Evolutionary conservation across 1,140 invertebrate genomes (phyloP).

Genomic region (Trichogramma pretiosum): DNA sequence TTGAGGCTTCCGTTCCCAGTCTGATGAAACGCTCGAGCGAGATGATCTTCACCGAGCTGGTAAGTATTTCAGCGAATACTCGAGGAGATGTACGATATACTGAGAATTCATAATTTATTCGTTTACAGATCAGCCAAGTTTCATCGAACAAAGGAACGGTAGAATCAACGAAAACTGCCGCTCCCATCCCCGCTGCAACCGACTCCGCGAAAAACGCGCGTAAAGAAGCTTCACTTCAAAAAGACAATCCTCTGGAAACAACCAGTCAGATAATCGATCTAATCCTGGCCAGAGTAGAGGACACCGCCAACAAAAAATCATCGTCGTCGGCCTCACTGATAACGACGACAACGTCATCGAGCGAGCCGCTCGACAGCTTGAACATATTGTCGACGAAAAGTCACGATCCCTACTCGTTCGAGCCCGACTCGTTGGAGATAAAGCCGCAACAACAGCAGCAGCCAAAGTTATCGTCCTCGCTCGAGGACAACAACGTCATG

Average conservation of each 20-base stretch:
- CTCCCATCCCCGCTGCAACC: too few species aligned
- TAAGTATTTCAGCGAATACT: neutral
- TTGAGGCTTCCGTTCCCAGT: conserved; percentile 37
- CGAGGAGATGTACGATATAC: too few species aligned
- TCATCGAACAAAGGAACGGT: conserved; percentile 1
- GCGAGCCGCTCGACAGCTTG: neutral
- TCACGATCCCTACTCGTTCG: conserved; percentile 13
- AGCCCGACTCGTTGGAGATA: conserved; percentile 22
- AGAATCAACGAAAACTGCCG: too few species aligned
- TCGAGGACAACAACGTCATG: too few species aligned
- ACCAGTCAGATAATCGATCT: too few species aligned
- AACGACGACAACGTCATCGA: neutral
- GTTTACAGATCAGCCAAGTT: conserved; percentile 13
- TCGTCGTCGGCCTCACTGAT: too few species aligned
- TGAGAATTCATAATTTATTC: too few species aligned
- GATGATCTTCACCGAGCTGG: conserved; percentile 74
- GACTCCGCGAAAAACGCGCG: too few species aligned
- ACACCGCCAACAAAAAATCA: too few species aligned
- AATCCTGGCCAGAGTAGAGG: too few species aligned
- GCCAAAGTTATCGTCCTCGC: neutral
- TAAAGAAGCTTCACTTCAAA: too few species aligned
- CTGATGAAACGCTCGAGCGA: conserved; percentile 82
- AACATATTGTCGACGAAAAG: neutral
- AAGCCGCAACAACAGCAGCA: conserved; percentile 16
- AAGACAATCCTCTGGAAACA: too few species aligned